Evolutionary conservation across 30 jellyfish, hydroid and myxozoan genomes (phyloP).

Genomic region (Mastigias papua): DNA sequence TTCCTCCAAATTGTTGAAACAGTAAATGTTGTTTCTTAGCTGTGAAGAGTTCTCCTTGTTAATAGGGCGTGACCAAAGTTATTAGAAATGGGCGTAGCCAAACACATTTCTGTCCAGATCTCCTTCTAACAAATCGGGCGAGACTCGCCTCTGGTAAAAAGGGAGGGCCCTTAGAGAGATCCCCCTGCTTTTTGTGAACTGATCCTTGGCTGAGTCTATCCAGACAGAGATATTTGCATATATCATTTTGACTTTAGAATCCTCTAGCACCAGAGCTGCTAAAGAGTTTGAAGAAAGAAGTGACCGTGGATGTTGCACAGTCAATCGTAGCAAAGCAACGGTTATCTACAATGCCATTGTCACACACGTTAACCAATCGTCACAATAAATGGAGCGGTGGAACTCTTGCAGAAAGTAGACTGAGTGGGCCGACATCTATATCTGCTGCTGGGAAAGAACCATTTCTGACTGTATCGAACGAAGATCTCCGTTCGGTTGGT

Average conservation of each 20-base stretch:
- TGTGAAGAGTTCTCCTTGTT: no score
- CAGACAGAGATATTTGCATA: no score
- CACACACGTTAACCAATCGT: conserved; percentile 20
- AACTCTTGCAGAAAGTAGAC: not conserved
- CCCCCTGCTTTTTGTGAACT: no score
- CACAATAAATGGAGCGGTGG: conserved; percentile 3
- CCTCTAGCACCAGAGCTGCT: conserved; percentile 7
- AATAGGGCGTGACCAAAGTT: no score
- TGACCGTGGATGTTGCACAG: not conserved
- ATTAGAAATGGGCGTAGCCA: no score
- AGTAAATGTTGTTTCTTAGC: no score
- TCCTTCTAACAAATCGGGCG: no score
- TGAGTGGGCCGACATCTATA: not conserved
- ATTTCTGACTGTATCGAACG: conserved; percentile 8
- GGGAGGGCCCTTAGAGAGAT: no score
- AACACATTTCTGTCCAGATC: no score
- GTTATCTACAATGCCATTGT: not conserved
- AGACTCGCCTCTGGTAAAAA: no score
- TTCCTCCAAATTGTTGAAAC: no score
- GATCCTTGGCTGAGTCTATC: no score
- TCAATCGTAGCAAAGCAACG: not conserved
- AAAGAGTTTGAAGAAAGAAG: conserved; percentile 4
- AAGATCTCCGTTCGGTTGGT: conserved; percentile 19
- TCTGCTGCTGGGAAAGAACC: conserved; percentile 16
- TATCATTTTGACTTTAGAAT: not conserved